Evolutionary conservation across 2,113 vertebrate genomes (phyloP).

Genomic region (Poeciliopsis prolifica): DNA sequence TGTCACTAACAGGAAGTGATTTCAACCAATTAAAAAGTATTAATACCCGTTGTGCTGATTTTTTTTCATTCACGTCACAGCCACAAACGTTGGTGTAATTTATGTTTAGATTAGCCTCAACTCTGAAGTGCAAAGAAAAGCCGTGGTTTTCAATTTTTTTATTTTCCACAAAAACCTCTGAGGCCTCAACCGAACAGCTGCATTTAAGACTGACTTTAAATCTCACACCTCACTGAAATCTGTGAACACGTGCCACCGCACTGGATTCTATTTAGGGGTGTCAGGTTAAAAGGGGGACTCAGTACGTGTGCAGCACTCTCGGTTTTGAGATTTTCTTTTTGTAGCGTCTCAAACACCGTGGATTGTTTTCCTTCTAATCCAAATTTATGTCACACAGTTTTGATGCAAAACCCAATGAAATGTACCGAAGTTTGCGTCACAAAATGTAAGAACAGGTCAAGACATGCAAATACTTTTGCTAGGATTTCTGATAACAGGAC

Average conservation of each 20-base stretch:
- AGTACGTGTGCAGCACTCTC: neutral
- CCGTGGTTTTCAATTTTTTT: neutral
- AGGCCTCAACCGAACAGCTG: neutral
- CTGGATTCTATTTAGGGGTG: neutral
- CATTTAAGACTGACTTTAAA: neutral
- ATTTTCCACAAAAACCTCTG: neutral
- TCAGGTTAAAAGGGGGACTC: neutral
- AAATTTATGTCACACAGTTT: neutral
- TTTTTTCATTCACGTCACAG: neutral
- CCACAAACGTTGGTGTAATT: neutral
- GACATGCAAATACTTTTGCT: neutral
- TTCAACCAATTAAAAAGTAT: too few species aligned
- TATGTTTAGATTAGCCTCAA: neutral
- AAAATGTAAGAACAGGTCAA: neutral
- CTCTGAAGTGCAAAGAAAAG: neutral
- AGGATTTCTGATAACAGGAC: conserved; percentile 34
- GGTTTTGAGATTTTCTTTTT: neutral
- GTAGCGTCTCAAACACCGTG: neutral
- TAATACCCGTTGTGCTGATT: neutral
- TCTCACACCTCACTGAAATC: neutral
- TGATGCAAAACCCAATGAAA: neutral
- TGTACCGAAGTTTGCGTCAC: neutral
- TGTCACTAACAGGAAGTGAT: too few species aligned
- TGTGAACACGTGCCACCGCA: neutral
- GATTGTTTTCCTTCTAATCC: neutral